These are phyloP conservation scores for Heliangelus exortis DNA, from an alignment of 2,797 vertebrate species.

Conservation along the genomic window DNA sequence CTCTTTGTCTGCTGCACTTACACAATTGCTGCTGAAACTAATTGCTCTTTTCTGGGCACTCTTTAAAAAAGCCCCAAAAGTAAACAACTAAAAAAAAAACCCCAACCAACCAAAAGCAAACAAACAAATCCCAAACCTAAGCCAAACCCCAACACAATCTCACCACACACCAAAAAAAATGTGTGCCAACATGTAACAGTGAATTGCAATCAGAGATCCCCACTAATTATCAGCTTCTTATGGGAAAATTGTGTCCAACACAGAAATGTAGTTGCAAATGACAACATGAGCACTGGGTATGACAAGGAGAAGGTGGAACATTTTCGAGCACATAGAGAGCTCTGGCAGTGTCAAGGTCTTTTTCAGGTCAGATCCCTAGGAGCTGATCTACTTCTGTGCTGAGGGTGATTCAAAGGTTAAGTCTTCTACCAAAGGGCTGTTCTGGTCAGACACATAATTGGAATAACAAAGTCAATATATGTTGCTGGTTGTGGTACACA, in stretches of 20 bases:
- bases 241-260: background rate
- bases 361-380: slow-evolving; percentile 69
- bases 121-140: no score
- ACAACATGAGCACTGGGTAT: background rate
- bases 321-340: slow-evolving; percentile 30
- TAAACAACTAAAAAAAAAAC: background rate
- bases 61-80: background rate
- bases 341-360: slow-evolving; percentile 61
- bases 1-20: slow-evolving; percentile 61
- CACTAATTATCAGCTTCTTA: slow-evolving; percentile 3
- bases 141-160: no score
- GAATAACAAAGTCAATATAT: slow-evolving; percentile 82
- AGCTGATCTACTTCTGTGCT: slow-evolving; percentile 67
- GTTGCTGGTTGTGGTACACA: slow-evolving; percentile 75
- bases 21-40: slow-evolving; percentile 62
- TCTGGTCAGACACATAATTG: slow-evolving; percentile 77
- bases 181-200: background rate
- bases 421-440: slow-evolving; percentile 75
- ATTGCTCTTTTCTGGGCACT: slow-evolving; percentile 61
- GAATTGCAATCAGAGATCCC: slow-evolving; percentile 35
- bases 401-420: slow-evolving; percentile 83
- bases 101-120: no score
- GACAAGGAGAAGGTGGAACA: slow-evolving; percentile 46
- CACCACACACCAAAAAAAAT: background rate
- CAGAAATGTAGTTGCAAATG: slow-evolving; percentile 7